phyloP scores from a whole-genome alignment of 2,888 invertebrate species.

The Amaurobius ferox region DNA sequence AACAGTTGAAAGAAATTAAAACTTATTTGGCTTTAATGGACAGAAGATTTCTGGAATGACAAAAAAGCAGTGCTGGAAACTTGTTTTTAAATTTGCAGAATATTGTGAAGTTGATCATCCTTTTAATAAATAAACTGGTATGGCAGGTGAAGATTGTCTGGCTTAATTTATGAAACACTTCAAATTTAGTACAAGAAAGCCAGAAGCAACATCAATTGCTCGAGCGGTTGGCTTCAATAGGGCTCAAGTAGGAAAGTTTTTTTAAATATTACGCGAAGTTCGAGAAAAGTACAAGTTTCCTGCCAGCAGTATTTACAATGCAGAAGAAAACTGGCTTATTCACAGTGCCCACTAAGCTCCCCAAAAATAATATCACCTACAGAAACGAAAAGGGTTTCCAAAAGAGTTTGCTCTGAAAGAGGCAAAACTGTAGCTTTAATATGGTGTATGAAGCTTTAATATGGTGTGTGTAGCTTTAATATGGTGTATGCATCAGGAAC shows the following conservation, averaged over 20 bases:
- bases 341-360: constrained; percentile 14
- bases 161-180: constrained; percentile 5
- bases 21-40: too few species aligned
- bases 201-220: not conserved
- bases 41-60: not conserved
- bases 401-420: not conserved
- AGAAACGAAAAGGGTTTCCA: constrained; percentile 1
- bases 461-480: too few species aligned
- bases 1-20: not conserved
- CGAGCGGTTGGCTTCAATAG: constrained; percentile 6
- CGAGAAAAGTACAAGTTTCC: not conserved
- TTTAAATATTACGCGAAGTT: not conserved
- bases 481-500: too few species aligned
- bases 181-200: too few species aligned
- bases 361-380: not conserved
- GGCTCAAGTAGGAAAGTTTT: not conserved
- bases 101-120: not conserved
- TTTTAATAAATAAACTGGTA: not conserved
- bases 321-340: not conserved
- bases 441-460: not conserved
- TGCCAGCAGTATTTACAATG: too few species aligned
- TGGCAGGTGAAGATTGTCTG: constrained; percentile 7
- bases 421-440: not conserved
- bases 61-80: not conserved
- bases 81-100: constrained; percentile 6